phyloP scores from a whole-genome alignment of 2,888 invertebrate genomes.

The Synanthedon myopaeformis region DNA sequence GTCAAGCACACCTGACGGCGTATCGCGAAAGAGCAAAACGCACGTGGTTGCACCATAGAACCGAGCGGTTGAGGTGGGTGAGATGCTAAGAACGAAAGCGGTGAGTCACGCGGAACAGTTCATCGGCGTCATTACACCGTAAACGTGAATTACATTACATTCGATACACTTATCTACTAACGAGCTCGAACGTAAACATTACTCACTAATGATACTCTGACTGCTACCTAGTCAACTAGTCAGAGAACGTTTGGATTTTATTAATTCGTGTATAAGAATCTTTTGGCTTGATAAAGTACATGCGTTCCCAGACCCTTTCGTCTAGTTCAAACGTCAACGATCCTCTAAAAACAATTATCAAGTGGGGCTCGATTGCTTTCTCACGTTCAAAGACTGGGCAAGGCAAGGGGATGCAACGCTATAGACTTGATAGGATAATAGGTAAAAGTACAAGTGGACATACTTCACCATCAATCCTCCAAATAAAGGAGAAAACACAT shows the following conservation, averaged over 20 bases:
- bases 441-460: too few species aligned
- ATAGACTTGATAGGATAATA: too few species aligned
- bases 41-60: slow-evolving; percentile 5
- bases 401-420: too few species aligned
- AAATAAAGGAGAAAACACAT: too few species aligned
- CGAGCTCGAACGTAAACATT: slow-evolving; percentile 9
- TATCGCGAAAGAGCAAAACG: slow-evolving; percentile 16
- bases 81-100: slow-evolving; percentile 50
- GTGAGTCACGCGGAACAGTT: slow-evolving; percentile 43
- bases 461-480: too few species aligned
- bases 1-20: slow-evolving; percentile 2
- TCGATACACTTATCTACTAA: slow-evolving; percentile 15
- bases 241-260: too few species aligned
- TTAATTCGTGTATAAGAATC: background rate
- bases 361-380: too few species aligned
- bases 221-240: too few species aligned
- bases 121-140: slow-evolving; percentile 15
- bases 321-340: slow-evolving; percentile 16
- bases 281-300: slow-evolving; percentile 13
- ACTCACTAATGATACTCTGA: slow-evolving; percentile 1
- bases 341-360: slow-evolving; percentile 14
- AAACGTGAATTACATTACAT: slow-evolving; percentile 14
- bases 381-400: too few species aligned
- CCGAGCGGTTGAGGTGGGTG: slow-evolving; percentile 21
- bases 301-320: slow-evolving; percentile 15